Evolutionary conservation across 2,113 vertebrate species (phyloP), one percentile per base, ranked within the genome.

Genomic region (Lamprotornis superbus): DNA sequence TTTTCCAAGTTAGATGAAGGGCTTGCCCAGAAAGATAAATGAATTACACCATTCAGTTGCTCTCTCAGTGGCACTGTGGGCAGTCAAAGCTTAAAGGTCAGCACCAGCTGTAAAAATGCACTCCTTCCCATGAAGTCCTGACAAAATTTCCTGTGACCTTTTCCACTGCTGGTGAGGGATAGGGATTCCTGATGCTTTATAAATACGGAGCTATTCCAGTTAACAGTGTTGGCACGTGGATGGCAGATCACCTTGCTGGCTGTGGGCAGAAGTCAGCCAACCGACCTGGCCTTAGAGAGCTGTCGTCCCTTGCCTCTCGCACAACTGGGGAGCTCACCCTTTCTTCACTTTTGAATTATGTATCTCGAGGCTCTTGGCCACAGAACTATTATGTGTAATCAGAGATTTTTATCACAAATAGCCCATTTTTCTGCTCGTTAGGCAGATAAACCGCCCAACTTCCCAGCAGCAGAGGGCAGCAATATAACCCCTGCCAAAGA

Each of bases 381-480:
- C 40, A 31, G 39, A 15, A 15, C 30, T 44, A 56, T 46, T 55
- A 12, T 0, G 7, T 27, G 27, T 42, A 79, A 35, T 68, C 63
- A 23, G 30, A 40, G 20, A 25, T 30, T 76, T 90, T 39, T 46
- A 65, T 69, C 10, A 0, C 30, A 56, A 64, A 40, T 8, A 25
- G 17, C 25, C 42, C 2, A 1, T 20, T 67, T 78, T 87, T 31
- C 64, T 46, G 49, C 63, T 79, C 10, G 0, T n/a, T 23, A 27
- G 40, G 44, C 56, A 25, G 37, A 68, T 18, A 56, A 75, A 60
- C 63, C 0, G 1, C 59, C 5, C 63, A 18, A 46, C 22, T 22
- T 83, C 17, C 39, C 49, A 82, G 92, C 95, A 90, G 90, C 88
- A 93, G 94, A 80, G 88, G 90, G 92, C 94, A 93, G 82, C 67